Evolutionary conservation across 2,888 invertebrate genomes (phyloP).

Genomic region (Synanthedon andrenaeformis): DNA sequence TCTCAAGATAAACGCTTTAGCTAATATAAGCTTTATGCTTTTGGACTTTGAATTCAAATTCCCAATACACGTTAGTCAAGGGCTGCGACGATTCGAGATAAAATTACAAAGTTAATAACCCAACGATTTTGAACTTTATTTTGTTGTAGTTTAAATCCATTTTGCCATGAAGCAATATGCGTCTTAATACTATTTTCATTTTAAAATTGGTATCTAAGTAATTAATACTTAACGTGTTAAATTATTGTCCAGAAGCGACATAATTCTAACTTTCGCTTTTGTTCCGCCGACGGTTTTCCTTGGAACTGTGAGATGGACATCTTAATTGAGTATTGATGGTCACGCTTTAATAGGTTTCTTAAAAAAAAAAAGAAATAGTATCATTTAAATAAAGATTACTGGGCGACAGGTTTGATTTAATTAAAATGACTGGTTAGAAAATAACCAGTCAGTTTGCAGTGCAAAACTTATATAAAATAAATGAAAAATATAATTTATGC

Average conservation of each 20-base stretch:
- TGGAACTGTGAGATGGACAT: slow-evolving; percentile 12
- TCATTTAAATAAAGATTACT: too few species aligned
- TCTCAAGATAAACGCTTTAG: neutral
- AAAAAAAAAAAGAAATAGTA: slow-evolving; percentile 1
- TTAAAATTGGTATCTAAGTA: slow-evolving; percentile 7
- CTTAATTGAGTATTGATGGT: slow-evolving; percentile 9
- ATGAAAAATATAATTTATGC: neutral
- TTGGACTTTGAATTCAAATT: neutral
- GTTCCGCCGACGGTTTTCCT: slow-evolving; percentile 16
- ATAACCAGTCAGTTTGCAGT: neutral
- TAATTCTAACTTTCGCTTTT: slow-evolving; percentile 20
- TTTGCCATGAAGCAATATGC: neutral
- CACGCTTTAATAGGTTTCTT: slow-evolving; percentile 5
- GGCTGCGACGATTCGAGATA: neutral
- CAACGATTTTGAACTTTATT: neutral
- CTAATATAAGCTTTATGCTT: neutral
- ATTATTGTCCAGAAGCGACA: slow-evolving; percentile 25
- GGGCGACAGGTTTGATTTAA: too few species aligned
- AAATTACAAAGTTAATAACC: neutral
- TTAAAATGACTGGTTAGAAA: too few species aligned
- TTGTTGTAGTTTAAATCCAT: neutral
- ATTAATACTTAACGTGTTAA: slow-evolving; percentile 39
- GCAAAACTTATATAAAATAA: neutral
- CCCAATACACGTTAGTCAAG: neutral
- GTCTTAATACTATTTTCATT: neutral